Evolutionary conservation across 2,113 vertebrate species (phyloP), one percentile per base, ranked within the genome.

Genomic region (Rhabdomys dilectus): DNA sequence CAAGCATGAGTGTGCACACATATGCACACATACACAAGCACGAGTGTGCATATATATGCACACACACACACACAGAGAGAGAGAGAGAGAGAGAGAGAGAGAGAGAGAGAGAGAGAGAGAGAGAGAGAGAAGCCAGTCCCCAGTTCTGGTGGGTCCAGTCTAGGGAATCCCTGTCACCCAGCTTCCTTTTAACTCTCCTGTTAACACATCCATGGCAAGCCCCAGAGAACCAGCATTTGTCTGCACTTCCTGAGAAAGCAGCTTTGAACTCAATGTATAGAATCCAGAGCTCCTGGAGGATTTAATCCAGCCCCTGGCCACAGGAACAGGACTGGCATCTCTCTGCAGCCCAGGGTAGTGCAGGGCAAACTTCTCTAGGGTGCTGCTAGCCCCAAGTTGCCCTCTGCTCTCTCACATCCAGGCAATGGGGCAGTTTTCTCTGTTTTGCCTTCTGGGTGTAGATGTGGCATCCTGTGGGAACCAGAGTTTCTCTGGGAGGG

Each of bases 231-330:
- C 31, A 26, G 7, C 89, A 10, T 36, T 73, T 60, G 12, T 36
- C 70, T 60, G 3, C 3, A 4, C 48, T 96, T 48, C 22, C 8
- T 51, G 75, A 80, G 80, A 77, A 91, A 98, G 91, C 64, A 53
- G 73, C 24, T 75, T 93, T 87, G 89, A 89, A 88, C 87, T 75
- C 92, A 48, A 42, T n/a, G 86, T 62, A 10, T 26, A 89, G 96
- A 91, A 97, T 66, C 31, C 53, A 92, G 75, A 90, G 86, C 29
- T 93, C 93, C 89, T 60, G 51, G 96, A 94, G 70, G 93, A 24
- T 75, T 76, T 88, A 22, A 75, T 56, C 51, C 21, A 15, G 19
- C 42, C 62, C 91, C 64, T 36, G 51, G 4, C 48, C 22, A 58
- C 3, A 51, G 0, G 0, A 1, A 42, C 88, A 94, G 80, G 51